Conservation (phyloP, 2,113 vertebrate genomes). For the Mobula hypostoma region DNA sequence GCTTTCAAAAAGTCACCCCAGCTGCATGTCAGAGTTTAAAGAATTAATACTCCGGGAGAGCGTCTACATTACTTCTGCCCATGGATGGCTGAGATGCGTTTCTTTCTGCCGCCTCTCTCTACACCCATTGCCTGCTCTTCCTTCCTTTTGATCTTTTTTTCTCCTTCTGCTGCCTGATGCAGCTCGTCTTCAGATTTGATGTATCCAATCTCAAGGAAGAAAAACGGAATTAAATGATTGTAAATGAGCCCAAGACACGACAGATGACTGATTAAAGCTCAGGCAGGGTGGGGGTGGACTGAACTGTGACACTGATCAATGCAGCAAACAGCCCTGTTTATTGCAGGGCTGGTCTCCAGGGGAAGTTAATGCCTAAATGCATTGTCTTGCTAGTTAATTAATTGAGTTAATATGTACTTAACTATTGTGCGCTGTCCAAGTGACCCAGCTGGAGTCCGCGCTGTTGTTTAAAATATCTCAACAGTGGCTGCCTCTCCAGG, state of each 20-base stretch:
- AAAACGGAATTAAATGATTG: not conserved
- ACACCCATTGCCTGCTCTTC: not conserved
- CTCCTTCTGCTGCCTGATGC: not conserved
- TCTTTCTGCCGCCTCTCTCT: not conserved
- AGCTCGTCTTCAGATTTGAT: not conserved
- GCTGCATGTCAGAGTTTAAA: not conserved
- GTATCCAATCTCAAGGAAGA: too few relatives aligned
- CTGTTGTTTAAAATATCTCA: conserved; percentile 43
- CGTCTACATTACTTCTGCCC: not conserved
- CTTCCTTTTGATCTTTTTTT: not conserved
- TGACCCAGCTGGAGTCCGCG: conserved; percentile 47
- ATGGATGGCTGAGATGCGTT: not conserved
- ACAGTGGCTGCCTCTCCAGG: conserved; percentile 40
- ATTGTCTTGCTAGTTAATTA: conserved; percentile 57
- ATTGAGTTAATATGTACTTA: conserved; percentile 54
- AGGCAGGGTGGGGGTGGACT: not conserved
- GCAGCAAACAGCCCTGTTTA: conserved; percentile 42
- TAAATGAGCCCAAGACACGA: not conserved
- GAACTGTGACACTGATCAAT: conserved; percentile 25
- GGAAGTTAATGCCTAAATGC: conserved; percentile 49
- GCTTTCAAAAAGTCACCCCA: not conserved
- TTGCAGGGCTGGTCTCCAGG: conserved; percentile 46
- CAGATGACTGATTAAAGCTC: not conserved
- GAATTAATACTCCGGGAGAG: not conserved
- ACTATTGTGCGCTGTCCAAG: conserved; percentile 47